Percentiles rank a stretch among this genome's conserved stretches.
Evolutionary conservation across 2,888 invertebrate genomes (phyloP).

Genomic region (Calameuta pallipes): DNA sequence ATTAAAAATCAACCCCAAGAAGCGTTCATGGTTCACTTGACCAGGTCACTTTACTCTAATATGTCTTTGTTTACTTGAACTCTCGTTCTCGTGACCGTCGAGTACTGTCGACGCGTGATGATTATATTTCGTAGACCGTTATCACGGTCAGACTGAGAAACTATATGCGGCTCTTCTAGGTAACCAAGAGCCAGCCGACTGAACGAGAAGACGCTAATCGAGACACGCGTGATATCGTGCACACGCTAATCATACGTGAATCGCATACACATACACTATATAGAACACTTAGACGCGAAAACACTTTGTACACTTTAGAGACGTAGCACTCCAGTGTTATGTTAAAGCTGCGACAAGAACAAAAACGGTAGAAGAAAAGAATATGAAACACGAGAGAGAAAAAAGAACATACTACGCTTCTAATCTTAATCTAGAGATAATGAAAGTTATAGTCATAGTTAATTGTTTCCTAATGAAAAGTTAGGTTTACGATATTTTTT

Average conservation of each 20-base stretch:
- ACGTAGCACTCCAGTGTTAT: neutral
- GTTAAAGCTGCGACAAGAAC: neutral
- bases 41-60: neutral
- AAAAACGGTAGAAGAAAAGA: neutral
- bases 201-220: constrained; percentile 14
- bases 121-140: constrained; percentile 6
- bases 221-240: neutral
- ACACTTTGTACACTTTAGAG: neutral
- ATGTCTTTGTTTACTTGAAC: neutral
- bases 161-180: constrained; percentile 8
- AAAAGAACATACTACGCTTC: constrained; percentile 57
- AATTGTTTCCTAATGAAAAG: constrained; percentile 50
- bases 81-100: neutral
- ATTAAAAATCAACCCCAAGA: neutral
- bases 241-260: neutral
- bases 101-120: neutral
- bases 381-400: constrained; percentile 43
- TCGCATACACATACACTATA: neutral
- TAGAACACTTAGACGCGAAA: neutral
- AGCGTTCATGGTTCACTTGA: neutral
- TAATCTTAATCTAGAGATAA: constrained; percentile 60
- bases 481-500: constrained; percentile 54
- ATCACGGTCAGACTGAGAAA: neutral
- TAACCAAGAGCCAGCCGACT: constrained; percentile 14
- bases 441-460: constrained; percentile 57